Evolutionary conservation across 37 sponge, comb jelly and placozoan genomes (phyloP), one percentile per base, ranked within the genome.

Genomic region (Halisarca cf. caerulea): DNA sequence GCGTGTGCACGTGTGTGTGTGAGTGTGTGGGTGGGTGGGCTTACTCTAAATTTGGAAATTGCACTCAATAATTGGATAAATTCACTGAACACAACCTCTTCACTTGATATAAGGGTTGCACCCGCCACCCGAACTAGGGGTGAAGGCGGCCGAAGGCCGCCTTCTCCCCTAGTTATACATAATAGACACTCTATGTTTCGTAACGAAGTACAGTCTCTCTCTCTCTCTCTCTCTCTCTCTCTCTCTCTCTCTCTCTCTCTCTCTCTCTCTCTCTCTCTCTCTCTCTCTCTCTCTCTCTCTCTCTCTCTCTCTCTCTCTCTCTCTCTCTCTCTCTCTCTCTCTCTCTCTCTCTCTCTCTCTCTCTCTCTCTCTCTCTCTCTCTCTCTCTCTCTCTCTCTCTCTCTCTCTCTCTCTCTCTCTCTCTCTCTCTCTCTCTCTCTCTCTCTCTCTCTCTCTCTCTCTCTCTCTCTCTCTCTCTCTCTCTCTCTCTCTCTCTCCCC

Each of bases 161-260:
- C n/a, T n/a, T n/a, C n/a, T n/a, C n/a, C n/a, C n/a, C n/a, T n/a
- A n/a, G n/a, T n/a, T n/a, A n/a, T n/a, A n/a, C n/a, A n/a, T n/a
- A n/a, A n/a, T n/a, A n/a, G n/a, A n/a, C n/a, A n/a, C n/a, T n/a
- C n/a, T n/a, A n/a, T n/a, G n/a, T n/a, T n/a, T n/a, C n/a, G n/a
- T n/a, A n/a, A n/a, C n/a, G n/a, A n/a, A n/a, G n/a, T n/a, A n/a
- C n/a, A n/a, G n/a, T 60, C 82, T 59, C 82, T 81, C 82, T 60
- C 82, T 59, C 82, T 81, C 82, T 60, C 82, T 59, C 82, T 81
- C 82, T 60, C 82, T 59, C 82, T 81, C 82, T 60, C 82, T 59
- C 82, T 81, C 82, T 60, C 82, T 59, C 82, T 81, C 82, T 60
- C 82, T 59, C 82, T 81, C 82, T 60, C 82, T 59, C 82, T 81